Evolutionary conservation across 2,113 vertebrate species (phyloP), one percentile per base, ranked within the genome.

Genomic region (Leuciscus idus): DNA sequence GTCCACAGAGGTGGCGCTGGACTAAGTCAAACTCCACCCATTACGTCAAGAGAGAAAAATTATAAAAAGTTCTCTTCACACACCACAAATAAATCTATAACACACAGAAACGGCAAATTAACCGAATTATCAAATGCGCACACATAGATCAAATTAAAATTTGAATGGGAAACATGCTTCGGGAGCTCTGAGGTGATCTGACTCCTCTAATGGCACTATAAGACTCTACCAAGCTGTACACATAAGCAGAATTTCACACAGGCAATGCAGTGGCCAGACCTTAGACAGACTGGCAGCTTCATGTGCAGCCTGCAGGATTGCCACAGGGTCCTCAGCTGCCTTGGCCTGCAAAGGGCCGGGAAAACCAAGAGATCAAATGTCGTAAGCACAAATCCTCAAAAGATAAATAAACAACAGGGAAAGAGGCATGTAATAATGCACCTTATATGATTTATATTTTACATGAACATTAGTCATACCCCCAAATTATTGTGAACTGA

Each of bases 281-380:
- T 97, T 94, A 91, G 90, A 90, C 55, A 62, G 87, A 72, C 87
- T 48, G 87, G 94, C 90, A 88, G 93, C 92, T 77, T 94, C 91
- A 82, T 95, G 95, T 61, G 93, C 70, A 36, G 93, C 92, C 90
- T 95, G 95, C 39, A 95, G 92, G 81, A 95, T 70, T 78, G 95
- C 92, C 89, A 95, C 94, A 0, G 95, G 94, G 86, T 94, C 95
- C 89, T 95, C 94, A 0, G 92, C 92, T 70, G 1, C 88, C 87
- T 93, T 92, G 87, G 92, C 91, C 95, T 97, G 92, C 66, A 78
- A 73, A 83, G 68, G 59, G 89, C 89, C 84, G 86, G 87, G 23
- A 73, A 36, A 73, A 74, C 23, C 78, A 68, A 43, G 19, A 84
- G 9, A 66, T 61, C 61, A 86, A 81, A 39, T 28, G 70, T 73